Evolutionary conservation across 2,888 invertebrate species (phyloP).

Genomic region (Pyrrhosoma nymphula): DNA sequence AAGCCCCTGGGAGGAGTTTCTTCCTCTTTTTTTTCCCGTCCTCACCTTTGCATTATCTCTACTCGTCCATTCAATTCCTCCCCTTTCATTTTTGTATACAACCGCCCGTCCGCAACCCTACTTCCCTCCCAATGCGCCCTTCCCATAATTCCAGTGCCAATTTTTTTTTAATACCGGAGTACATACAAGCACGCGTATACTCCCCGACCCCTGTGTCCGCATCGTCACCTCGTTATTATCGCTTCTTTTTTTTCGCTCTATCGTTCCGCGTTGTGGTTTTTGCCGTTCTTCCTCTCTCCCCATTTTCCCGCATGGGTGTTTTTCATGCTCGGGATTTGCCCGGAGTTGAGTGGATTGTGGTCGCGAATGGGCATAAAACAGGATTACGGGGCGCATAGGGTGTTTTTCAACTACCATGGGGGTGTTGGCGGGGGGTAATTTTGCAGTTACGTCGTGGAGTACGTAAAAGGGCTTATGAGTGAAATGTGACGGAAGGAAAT

Average conservation of each 20-base stretch:
- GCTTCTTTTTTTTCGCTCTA: not conserved
- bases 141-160: not conserved
- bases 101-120: not conserved
- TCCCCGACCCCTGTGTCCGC: not conserved
- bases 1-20: not conserved
- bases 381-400: not conserved
- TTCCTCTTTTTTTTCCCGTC: not conserved
- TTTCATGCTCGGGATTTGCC: not conserved
- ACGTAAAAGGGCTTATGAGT: not conserved
- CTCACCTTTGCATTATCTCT: not conserved
- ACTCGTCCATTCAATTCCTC: not conserved
- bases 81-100: not conserved
- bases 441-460: not conserved
- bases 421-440: not conserved
- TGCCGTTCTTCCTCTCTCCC: not conserved
- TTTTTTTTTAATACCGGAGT: not conserved
- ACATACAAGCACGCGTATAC: not conserved
- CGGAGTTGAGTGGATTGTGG: not conserved
- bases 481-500: not conserved
- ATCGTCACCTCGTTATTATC: slow-evolving; percentile 20
- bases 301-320: not conserved
- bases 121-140: not conserved
- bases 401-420: not conserved
- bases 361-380: not conserved
- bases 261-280: not conserved